These are phyloP conservation scores for Empidonax alnorum DNA, from an alignment of 2,113 vertebrate genomes.

Conservation along the genomic window DNA sequence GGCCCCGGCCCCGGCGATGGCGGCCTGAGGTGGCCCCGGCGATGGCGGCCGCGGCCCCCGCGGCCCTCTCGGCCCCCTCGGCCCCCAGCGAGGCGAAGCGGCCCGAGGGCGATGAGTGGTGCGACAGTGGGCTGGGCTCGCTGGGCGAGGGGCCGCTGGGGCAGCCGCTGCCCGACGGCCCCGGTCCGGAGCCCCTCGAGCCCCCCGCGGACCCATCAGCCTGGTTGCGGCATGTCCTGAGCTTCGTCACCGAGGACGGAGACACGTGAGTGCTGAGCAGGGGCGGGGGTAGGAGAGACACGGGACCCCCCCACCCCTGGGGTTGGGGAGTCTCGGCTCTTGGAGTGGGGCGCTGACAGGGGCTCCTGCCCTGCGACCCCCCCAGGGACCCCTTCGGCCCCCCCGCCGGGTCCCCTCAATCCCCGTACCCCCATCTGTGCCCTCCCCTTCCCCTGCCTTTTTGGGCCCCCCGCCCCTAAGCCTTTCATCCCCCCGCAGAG, in stretches of 20 bases:
- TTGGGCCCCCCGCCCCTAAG: neutral
- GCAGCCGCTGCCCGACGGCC: constrained; percentile 4
- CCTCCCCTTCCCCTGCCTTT: no score
- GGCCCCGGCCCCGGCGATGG: no score
- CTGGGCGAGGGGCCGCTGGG: constrained; percentile 58
- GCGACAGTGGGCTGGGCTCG: constrained; percentile 83
- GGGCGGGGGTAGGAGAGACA: neutral
- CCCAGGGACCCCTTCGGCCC: neutral
- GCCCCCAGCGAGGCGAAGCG: no score
- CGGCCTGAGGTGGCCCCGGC: constrained; percentile 57
- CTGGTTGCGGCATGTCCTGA: constrained; percentile 73
- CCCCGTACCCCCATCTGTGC: no score
- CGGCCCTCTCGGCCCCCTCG: no score
- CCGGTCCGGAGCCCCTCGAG: neutral
- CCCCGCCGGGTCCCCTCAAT: neutral
- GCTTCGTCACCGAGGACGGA: constrained; percentile 81
- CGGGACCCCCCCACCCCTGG: no score
- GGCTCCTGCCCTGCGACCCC: neutral
- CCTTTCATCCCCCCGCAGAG: constrained; percentile 48
- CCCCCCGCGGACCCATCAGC: neutral
- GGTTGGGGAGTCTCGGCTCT: neutral
- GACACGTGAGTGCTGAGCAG: constrained; percentile 72
- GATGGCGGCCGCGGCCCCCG: no score
- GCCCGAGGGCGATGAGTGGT: constrained; percentile 54
- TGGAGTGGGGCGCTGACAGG: no score